These are phyloP conservation scores for Rosalia funebris DNA, from an alignment of 2,888 invertebrate genomes.

Conservation along the genomic window DNA sequence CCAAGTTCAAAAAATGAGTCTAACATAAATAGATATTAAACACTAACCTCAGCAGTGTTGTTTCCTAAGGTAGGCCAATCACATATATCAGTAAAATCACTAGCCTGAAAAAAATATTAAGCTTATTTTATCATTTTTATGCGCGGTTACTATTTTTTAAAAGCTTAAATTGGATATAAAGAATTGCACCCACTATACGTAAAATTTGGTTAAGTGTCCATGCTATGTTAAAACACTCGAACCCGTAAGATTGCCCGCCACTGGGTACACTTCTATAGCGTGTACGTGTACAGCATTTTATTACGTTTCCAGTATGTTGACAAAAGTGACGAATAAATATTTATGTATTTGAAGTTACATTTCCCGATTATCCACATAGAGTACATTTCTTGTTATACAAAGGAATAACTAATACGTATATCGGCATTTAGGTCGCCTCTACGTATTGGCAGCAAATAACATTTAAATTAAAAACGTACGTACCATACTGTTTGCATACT, in stretches of 20 bases:
- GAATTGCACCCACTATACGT: too few relatives aligned
- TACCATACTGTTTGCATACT: slow-evolving; percentile 5
- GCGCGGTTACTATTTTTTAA: too few relatives aligned
- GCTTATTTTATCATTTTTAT: too few relatives aligned
- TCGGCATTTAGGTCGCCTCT: not conserved
- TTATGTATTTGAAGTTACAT: not conserved
- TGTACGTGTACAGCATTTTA: not conserved
- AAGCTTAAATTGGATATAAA: too few relatives aligned
- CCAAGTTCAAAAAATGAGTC: slow-evolving; percentile 28
- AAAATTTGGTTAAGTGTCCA: too few relatives aligned
- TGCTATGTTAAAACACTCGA: too few relatives aligned
- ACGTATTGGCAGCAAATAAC: not conserved
- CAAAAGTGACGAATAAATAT: not conserved
- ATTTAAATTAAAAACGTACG: not conserved
- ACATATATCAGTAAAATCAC: slow-evolving; percentile 85
- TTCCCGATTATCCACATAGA: not conserved
- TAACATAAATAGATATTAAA: slow-evolving; percentile 25
- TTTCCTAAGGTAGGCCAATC: slow-evolving; percentile 92
- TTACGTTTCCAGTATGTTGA: not conserved
- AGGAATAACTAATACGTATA: not conserved
- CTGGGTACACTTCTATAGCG: not conserved
- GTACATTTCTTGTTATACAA: not conserved
- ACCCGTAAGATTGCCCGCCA: not conserved
- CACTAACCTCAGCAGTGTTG: slow-evolving; percentile 66
- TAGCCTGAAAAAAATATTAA: slow-evolving; percentile 72